phyloP scores from a whole-genome alignment of 2,888 invertebrate genomes.

The Netelia virgata region DNA sequence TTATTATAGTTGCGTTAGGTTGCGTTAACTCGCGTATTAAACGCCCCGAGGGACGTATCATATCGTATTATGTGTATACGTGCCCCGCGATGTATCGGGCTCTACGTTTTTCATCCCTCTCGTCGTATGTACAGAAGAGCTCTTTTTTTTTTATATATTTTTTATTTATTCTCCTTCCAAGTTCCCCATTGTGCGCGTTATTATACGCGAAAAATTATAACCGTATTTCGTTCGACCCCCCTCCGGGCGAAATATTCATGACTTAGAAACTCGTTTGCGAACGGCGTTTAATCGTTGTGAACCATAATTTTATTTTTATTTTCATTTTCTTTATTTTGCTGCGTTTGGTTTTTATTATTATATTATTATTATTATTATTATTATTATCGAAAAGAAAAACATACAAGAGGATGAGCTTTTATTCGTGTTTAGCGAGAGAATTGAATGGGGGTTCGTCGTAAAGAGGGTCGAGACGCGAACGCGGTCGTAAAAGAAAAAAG shows the following conservation, averaged over 20 bases:
- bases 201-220: slow-evolving; percentile 72
- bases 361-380: slow-evolving; percentile 4
- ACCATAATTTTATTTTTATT: background rate
- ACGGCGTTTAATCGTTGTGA: slow-evolving; percentile 13
- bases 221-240: slow-evolving; percentile 65
- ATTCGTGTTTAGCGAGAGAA: slow-evolving; percentile 3
- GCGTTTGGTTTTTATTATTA: background rate
- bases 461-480: background rate
- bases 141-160: background rate
- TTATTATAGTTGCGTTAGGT: slow-evolving; percentile 40
- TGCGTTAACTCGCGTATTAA: slow-evolving; percentile 33
- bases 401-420: background rate
- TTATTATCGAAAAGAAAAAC: background rate
- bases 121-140: slow-evolving; percentile 46
- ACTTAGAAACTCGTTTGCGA: slow-evolving; percentile 46
- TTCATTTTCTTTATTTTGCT: no score
- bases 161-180: background rate
- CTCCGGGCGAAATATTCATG: slow-evolving; percentile 50
- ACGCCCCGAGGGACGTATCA: slow-evolving; percentile 27
- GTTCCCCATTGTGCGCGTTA: slow-evolving; percentile 57
- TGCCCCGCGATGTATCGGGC: background rate
- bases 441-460: background rate
- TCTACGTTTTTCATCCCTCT: slow-evolving; percentile 12
- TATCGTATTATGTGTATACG: slow-evolving; percentile 23
- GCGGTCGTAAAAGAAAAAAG: background rate